Evolutionary conservation across 2,888 invertebrate genomes (phyloP), one percentile per base, ranked within the genome.

Genomic region (Lapara coniferarum): DNA sequence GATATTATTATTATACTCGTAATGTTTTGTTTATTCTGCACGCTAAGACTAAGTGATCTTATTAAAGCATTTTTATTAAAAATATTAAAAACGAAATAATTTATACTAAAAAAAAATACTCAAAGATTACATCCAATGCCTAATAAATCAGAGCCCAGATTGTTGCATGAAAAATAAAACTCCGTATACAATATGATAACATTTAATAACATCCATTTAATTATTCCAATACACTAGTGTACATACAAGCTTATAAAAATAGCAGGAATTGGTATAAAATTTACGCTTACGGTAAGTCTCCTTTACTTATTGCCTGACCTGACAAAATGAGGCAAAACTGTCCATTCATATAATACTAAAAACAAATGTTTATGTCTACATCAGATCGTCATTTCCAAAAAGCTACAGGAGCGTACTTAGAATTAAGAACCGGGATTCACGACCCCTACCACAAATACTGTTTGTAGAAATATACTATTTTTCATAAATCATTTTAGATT

Each of bases 141-240:
- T 37, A 37, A 37, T 25, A 37, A 37, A 3, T 37, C 37, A 37
- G 8, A 37, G 7, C 5, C 8, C 37, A 37, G 5, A 37, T 37
- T 37, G 7, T 56, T 37, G 12, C 51, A 58, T 25, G 53, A 66
- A 25, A 71, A 55, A 72, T 66, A 66, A 74, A 71, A 68, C 49
- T 63, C 63, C 12, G 7, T 66, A 10, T 57, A 71, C 69, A 76
- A 76, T 77, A 74, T 74, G 75, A 81, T 77, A 81, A 81, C 77
- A 80, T 82, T 84, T 82, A 83, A 80, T 84, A 78, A 66, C 78
- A 78, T 77, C 52, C 71, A 75, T 74, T 76, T 70, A 59, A 74
- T 73, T 71, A 76, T 19, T 63, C 7, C 63, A 13, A 75, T 75
- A 68, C 69, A 67, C 37, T 69, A 71, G 63, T 66, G 75, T 73